These are phyloP conservation scores for Chunga burmeisteri DNA, from an alignment of 2,113 vertebrate genomes.

Conservation along the genomic window DNA sequence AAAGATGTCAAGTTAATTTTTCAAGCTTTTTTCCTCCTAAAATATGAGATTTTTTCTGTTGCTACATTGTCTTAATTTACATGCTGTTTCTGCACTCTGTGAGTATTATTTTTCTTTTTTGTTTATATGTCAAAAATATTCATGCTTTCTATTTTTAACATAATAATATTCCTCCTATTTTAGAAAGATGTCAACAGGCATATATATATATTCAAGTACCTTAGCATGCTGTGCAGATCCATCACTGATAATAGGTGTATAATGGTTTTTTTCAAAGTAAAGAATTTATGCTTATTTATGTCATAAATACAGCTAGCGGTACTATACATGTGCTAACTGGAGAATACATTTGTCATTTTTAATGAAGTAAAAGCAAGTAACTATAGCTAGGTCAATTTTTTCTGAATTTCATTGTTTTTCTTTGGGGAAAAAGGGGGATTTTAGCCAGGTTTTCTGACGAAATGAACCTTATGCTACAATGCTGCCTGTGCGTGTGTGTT, in stretches of 20 bases:
- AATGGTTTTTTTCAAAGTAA: neutral
- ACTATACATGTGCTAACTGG: neutral
- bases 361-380: constrained; percentile 30
- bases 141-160: constrained; percentile 45
- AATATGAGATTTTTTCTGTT: neutral
- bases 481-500: neutral
- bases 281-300: constrained; percentile 7
- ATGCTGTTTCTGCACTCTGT: neutral
- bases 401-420: neutral
- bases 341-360: constrained; percentile 17
- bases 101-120: constrained; percentile 5
- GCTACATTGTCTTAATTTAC: neutral
- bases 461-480: neutral
- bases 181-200: neutral
- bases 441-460: neutral
- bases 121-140: neutral
- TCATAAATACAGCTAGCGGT: neutral
- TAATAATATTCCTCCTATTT: constrained; percentile 2
- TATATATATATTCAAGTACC: neutral
- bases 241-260: neutral
- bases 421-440: neutral
- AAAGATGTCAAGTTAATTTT: neutral
- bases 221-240: neutral
- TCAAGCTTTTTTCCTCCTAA: neutral
- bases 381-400: neutral